These are phyloP conservation scores for Mastomys coucha DNA, from an alignment of 2,113 vertebrate species.

Conservation along the genomic window DNA sequence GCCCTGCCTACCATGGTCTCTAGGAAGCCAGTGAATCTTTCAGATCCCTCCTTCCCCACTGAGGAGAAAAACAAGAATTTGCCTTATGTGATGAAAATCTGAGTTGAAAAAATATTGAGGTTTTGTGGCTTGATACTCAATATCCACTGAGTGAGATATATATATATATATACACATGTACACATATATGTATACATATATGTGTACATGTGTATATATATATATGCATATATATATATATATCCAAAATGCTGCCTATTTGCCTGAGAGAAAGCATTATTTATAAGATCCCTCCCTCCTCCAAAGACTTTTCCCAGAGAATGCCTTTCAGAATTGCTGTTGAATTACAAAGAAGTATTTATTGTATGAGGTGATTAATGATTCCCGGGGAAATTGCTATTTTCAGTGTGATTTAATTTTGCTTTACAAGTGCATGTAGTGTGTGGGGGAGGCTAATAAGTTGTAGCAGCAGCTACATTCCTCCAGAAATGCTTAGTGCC, in stretches of 20 bases:
- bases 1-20: neutral
- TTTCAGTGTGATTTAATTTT: conserved; percentile 90
- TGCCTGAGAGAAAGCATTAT: conserved; percentile 87
- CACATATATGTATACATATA: neutral
- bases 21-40: conserved; percentile 14
- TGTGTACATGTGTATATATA: neutral
- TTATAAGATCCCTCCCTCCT: conserved; percentile 87
- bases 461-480: conserved; percentile 71
- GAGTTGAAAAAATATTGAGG: conserved; percentile 78
- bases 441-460: conserved; percentile 69
- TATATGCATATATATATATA: conserved; percentile 62
- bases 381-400: conserved; percentile 91
- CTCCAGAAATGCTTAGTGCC: conserved; percentile 78
- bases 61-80: conserved; percentile 79
- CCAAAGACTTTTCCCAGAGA: conserved; percentile 91
- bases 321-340: conserved; percentile 91
- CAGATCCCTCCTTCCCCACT: conserved; percentile 34
- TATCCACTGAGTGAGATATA: conserved; percentile 77
- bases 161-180: neutral
- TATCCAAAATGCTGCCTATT: conserved; percentile 85
- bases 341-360: conserved; percentile 94
- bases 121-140: conserved; percentile 82
- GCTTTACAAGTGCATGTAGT: conserved; percentile 85
- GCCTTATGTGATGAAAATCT: conserved; percentile 88
- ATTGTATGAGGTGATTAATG: conserved; percentile 93